Conservation (phyloP, 2,888 invertebrate genomes). For the Dastarcus helophoroides region DNA sequence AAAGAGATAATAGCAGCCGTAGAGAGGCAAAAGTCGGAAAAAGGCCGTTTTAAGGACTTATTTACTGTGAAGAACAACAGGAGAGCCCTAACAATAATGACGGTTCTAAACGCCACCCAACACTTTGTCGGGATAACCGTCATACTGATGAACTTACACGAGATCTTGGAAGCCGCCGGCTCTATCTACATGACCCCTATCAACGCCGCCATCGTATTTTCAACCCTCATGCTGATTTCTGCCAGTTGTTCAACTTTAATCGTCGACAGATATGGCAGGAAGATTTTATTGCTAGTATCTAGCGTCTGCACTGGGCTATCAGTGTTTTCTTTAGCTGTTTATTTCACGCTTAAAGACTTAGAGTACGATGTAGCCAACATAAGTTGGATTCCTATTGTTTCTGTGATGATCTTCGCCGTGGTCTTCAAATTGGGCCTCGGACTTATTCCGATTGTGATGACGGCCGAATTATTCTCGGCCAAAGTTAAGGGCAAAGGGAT, state of each 20-base stretch:
- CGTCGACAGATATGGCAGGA: constrained; percentile 32
- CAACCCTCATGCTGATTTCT: constrained; percentile 28
- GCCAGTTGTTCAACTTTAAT: constrained; percentile 25
- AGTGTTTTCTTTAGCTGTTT: constrained; percentile 27
- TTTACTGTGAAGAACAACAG: constrained; percentile 29
- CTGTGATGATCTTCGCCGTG: no score
- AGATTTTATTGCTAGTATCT: constrained; percentile 26
- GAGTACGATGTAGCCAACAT: no score
- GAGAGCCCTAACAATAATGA: constrained; percentile 30
- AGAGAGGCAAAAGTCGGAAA: constrained; percentile 28
- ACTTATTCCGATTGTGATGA: no score
- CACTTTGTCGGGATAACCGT: constrained; percentile 33
- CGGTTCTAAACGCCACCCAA: constrained; percentile 30
- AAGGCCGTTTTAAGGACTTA: constrained; percentile 28
- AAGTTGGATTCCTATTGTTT: no score
- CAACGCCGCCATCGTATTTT: constrained; percentile 31
- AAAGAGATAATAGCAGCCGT: constrained; percentile 29
- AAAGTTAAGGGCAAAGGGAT: no score
- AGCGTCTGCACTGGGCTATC: constrained; percentile 27
- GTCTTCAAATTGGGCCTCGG: no score
- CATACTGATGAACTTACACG: constrained; percentile 34
- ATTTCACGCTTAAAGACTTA: constrained; percentile 31
- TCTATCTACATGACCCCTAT: no score
- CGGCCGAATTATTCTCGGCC: no score
- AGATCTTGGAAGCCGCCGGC: constrained; percentile 28